These are phyloP conservation scores for Hippoglossus hippoglossus DNA, from an alignment of 2,797 vertebrate genomes.

Conservation along the genomic window DNA sequence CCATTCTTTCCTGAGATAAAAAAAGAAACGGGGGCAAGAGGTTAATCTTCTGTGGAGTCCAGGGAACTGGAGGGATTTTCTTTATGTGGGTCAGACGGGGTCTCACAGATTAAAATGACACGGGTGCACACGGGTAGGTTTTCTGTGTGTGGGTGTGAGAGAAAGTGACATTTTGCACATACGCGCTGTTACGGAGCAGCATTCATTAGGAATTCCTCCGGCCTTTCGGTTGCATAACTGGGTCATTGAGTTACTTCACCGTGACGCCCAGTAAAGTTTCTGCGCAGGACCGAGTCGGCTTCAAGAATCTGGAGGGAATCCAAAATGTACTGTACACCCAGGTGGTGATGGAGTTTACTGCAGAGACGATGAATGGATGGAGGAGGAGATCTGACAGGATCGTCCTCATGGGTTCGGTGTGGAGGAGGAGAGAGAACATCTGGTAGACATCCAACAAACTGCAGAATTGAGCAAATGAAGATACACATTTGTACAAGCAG, in stretches of 20 bases:
- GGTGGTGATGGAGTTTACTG: constrained; percentile 1
- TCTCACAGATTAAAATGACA: constrained; percentile 34
- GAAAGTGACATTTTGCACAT: constrained; percentile 41
- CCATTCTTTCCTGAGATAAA: constrained; percentile 10
- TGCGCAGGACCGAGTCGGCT: not conserved
- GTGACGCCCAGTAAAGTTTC: constrained; percentile 5
- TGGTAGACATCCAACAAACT: constrained; percentile 29
- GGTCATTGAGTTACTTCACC: constrained; percentile 42
- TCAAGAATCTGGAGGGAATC: constrained; percentile 1
- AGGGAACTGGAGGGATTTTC: constrained; percentile 58
- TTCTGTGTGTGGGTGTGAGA: constrained; percentile 10
- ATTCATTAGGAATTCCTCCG: constrained; percentile 41
- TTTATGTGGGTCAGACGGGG: constrained; percentile 69
- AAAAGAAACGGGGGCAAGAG: constrained; percentile 33
- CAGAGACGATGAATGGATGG: constrained; percentile 11
- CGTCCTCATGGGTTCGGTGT: not conserved
- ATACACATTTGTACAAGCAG: not conserved
- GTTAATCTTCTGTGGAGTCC: constrained; percentile 67
- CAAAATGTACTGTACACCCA: constrained; percentile 1
- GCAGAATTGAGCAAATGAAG: constrained; percentile 11
- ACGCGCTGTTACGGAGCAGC: not conserved
- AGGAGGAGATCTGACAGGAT: constrained; percentile 8
- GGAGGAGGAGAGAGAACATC: constrained; percentile 59
- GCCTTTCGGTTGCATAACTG: constrained; percentile 45
- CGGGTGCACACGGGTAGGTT: not conserved